Evolutionary conservation across 92 coral and sea anemone genomes (phyloP).

Genomic region (Epizoanthus rinbou): DNA sequence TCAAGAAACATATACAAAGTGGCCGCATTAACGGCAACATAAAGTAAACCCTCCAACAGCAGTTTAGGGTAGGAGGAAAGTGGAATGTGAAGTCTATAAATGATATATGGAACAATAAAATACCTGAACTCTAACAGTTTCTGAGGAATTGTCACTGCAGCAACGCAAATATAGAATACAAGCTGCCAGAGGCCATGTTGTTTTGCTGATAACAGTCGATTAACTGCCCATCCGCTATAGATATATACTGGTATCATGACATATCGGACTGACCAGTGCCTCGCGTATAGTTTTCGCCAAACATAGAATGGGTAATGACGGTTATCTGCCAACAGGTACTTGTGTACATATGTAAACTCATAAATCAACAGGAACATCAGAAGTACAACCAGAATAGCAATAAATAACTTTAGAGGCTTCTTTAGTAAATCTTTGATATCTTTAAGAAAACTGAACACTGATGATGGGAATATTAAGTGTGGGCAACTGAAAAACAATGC

Average conservation of each 20-base stretch:
- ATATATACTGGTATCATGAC: constrained; percentile 72
- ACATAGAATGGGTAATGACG: constrained; percentile 94
- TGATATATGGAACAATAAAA: constrained; percentile 83
- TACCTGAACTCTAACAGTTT: constrained; percentile 90
- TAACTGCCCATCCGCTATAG: constrained; percentile 63
- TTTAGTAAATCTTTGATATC: constrained; percentile 29
- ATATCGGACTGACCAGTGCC: constrained; percentile 80
- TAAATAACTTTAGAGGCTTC: constrained; percentile 51
- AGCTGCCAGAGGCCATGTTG: constrained; percentile 74
- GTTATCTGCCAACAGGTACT: constrained; percentile 90
- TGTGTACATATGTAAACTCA: constrained; percentile 82
- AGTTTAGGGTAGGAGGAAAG: constrained; percentile 57
- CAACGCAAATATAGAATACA: constrained; percentile 73
- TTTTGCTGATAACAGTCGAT: constrained; percentile 48
- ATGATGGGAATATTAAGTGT: constrained; percentile 57
- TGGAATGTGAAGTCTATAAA: constrained; percentile 80
- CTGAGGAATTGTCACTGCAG: constrained; percentile 80
- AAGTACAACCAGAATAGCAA: constrained; percentile 23
- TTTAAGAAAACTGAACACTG: constrained; percentile 44
- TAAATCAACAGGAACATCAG: constrained; percentile 52
- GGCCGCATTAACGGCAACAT: constrained; percentile 62
- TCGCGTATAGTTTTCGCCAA: constrained; percentile 90
- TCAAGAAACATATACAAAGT: constrained; percentile 80
- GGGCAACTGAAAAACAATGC: constrained; percentile 77
- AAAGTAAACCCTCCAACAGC: constrained; percentile 65